phyloP scores from a whole-genome alignment of 2,113 vertebrate species.

The Glareola pratincola region DNA sequence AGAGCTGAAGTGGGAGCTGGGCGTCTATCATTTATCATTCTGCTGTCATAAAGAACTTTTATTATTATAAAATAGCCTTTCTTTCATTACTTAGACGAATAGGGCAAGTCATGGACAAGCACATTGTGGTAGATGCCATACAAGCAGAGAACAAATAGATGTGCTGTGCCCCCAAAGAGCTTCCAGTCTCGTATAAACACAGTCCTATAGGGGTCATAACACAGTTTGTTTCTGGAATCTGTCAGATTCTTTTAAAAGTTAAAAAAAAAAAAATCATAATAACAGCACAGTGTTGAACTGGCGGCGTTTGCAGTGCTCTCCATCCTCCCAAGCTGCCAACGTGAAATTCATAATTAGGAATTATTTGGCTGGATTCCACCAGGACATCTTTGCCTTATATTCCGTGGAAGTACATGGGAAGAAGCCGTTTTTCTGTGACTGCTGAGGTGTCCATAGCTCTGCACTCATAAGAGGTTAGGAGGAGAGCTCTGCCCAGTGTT shows the following conservation, averaged over 20 bases:
- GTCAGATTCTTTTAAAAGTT: neutral
- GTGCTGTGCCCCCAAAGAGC: neutral
- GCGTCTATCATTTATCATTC: neutral
- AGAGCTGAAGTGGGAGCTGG: neutral
- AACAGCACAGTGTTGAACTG: neutral
- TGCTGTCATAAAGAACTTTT: conserved; percentile 1
- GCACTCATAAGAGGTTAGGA: neutral
- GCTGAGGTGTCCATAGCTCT: neutral
- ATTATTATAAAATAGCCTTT: neutral
- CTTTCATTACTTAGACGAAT: neutral
- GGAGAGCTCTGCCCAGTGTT: neutral
- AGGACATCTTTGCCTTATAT: neutral
- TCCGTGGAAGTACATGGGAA: neutral
- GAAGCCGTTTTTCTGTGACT: neutral
- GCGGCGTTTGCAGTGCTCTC: accelerated
- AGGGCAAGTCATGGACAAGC: neutral
- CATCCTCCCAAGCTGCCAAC: neutral
- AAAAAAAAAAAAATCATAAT: neutral
- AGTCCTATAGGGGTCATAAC: neutral
- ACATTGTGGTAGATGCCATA: accelerated
- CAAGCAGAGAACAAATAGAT: neutral
- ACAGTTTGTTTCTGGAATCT: neutral
- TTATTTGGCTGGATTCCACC: neutral
- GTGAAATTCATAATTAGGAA: neutral
- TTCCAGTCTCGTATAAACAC: neutral